phyloP scores from a whole-genome alignment of 2,888 invertebrate genomes.

The Anthoptus insignis region DNA sequence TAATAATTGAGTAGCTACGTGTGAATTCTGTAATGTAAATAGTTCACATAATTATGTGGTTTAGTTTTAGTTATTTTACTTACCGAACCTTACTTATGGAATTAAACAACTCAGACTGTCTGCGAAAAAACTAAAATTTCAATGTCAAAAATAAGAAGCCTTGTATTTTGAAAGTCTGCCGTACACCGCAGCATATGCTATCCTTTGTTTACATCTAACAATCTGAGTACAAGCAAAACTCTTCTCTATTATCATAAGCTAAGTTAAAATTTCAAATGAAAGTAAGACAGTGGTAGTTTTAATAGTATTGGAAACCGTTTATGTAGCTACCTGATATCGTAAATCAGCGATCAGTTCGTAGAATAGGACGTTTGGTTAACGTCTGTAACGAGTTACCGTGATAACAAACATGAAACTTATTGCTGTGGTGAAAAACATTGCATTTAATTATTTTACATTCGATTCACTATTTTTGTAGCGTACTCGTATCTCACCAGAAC shows the following conservation, averaged over 20 bases:
- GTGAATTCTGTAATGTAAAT: too few relatives aligned
- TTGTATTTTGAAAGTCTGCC: constrained; percentile 62
- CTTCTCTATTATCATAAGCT: constrained; percentile 11
- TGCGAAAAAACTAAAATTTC: background rate
- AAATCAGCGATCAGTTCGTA: constrained; percentile 59
- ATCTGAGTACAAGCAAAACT: constrained; percentile 29
- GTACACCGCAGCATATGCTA: constrained; percentile 51
- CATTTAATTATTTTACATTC: background rate
- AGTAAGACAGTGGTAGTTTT: constrained; percentile 41
- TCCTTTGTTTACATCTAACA: constrained; percentile 39
- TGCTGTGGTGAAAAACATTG: constrained; percentile 23
- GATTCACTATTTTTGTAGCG: background rate
- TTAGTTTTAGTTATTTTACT: too few relatives aligned
- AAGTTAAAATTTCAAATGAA: constrained; percentile 35
- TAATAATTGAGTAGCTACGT: too few relatives aligned
- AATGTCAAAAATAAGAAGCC: background rate
- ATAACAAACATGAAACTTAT: constrained; percentile 21
- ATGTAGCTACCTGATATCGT: constrained; percentile 53
- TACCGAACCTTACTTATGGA: too few relatives aligned
- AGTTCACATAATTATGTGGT: too few relatives aligned
- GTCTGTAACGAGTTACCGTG: constrained; percentile 52
- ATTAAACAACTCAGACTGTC: too few relatives aligned
- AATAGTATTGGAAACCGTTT: constrained; percentile 51
- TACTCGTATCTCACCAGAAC: background rate
- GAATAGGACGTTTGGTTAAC: constrained; percentile 58